phyloP scores from a whole-genome alignment of 2,888 invertebrate species.

The Seira ritae region DNA sequence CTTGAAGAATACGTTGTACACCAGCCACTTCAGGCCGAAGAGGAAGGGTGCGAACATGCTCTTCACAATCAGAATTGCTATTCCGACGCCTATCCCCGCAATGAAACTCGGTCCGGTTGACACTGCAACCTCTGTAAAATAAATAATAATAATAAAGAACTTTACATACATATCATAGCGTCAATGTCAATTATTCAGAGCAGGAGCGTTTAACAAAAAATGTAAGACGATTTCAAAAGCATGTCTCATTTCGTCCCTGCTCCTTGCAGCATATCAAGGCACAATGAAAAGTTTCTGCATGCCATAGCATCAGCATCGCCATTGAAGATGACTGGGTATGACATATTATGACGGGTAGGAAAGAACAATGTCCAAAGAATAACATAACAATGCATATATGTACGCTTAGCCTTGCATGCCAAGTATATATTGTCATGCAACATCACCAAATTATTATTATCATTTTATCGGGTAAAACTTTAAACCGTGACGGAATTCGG shows the following conservation, averaged over 20 bases:
- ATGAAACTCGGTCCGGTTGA: conserved; percentile 77
- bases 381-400: no score
- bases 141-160: conserved; percentile 18
- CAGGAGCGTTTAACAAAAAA: background rate
- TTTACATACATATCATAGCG: background rate
- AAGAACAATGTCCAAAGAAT: no score
- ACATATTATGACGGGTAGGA: no score
- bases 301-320: no score
- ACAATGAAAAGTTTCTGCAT: no score
- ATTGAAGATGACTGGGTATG: no score
- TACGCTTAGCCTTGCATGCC: no score
- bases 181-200: background rate
- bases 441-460: no score
- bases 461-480: no score
- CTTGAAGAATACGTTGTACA: conserved; percentile 86
- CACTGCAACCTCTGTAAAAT: conserved; percentile 72
- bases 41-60: conserved; percentile 86
- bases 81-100: conserved; percentile 82
- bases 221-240: background rate
- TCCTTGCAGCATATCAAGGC: background rate
- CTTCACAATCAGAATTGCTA: conserved; percentile 87
- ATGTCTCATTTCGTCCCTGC: background rate
- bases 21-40: conserved; percentile 88
- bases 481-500: no score
- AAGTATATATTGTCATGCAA: no score